Percentiles rank a stretch among this genome's conserved stretches.
Conservation (phyloP, 2,113 vertebrate species). For the Echinops telfairi region DNA sequence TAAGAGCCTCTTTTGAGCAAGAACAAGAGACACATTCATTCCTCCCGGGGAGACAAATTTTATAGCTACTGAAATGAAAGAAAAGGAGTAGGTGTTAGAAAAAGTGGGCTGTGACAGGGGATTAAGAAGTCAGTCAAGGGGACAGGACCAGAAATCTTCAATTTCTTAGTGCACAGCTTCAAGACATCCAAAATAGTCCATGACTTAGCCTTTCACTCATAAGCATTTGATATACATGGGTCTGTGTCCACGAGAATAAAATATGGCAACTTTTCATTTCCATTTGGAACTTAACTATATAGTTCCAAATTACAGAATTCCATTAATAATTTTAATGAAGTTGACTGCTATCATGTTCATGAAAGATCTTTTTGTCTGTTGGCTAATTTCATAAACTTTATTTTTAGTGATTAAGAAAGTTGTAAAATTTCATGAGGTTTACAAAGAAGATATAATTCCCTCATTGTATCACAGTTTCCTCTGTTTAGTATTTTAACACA, state of each 20-base stretch:
- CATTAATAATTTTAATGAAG: background rate
- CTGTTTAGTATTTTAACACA: slow-evolving; percentile 4
- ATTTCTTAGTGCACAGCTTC: slow-evolving; percentile 22
- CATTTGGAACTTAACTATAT: slow-evolving; percentile 11
- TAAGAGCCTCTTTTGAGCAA: slow-evolving; percentile 15
- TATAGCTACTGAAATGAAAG: slow-evolving; percentile 20
- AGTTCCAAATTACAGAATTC: background rate
- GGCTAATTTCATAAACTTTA: slow-evolving; percentile 59
- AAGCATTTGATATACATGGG: background rate
- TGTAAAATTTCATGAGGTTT: slow-evolving; percentile 33
- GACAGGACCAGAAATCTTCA: slow-evolving; percentile 1
- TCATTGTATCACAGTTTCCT: background rate
- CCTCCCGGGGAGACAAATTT: slow-evolving; percentile 26
- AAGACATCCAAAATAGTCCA: background rate
- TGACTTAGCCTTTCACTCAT: background rate
- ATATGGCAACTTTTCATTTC: slow-evolving; percentile 9
- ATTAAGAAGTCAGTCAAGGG: background rate
- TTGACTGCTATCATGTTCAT: background rate
- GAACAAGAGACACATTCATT: background rate
- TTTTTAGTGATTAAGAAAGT: slow-evolving; percentile 62
- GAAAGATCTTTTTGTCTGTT: slow-evolving; percentile 34
- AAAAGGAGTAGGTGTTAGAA: background rate
- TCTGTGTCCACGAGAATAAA: background rate
- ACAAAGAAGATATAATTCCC: slow-evolving; percentile 20
- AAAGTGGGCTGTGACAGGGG: background rate